Base-by-base conservation (phyloP, 1,140 invertebrate species). In the Melipona quadrifasciata region DNA sequence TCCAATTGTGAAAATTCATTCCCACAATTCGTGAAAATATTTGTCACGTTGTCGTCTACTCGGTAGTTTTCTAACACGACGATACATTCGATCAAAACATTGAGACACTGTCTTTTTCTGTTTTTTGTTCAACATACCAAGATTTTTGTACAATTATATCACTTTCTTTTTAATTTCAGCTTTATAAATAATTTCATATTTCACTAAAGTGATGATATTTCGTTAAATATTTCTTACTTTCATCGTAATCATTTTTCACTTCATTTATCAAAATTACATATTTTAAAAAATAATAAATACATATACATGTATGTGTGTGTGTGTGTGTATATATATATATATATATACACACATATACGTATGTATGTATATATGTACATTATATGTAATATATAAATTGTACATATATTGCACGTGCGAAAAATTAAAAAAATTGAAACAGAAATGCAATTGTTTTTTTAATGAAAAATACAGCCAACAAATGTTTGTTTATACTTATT, bases 1-100 rank as follows among this genome's bases (percentile, higher is more conserved):
- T 81, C 47, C 31, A 53, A 74, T 76, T 72, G n/a, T 76, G 31
- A 76, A 82, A 82, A 77, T 80, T 68, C 57, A 39, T 77, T 82
- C 64, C 57, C 27, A 11, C 31, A 71, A 85, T 19, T 55, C 19
- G 8, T 47, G 21, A 12, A 55, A 27, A 65, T 80, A 65, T 72
- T 80, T 57, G 39, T 47, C n/a, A 27, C 10, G 12, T 58, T 67
- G n/a, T 4, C 51, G n/a, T 39, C 58, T 39, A 11, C 24, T 24
- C 8, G 1, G 27, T 17, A 17, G 3, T 21, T 47, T 72, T 10
- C 53, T 64, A 8, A 39, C 12, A n/a, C n/a, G 17, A 55, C 55
- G 39, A 53, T 31, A 19, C 27, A 24, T 71, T 61, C 39, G 21
- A 53, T 61, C 51, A 47, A 80, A 51, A 57, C 24, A 61, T 51